These are phyloP conservation scores for Brachyhypopomus occidentalis DNA, from an alignment of 2,113 vertebrate species.

Conservation along the genomic window DNA sequence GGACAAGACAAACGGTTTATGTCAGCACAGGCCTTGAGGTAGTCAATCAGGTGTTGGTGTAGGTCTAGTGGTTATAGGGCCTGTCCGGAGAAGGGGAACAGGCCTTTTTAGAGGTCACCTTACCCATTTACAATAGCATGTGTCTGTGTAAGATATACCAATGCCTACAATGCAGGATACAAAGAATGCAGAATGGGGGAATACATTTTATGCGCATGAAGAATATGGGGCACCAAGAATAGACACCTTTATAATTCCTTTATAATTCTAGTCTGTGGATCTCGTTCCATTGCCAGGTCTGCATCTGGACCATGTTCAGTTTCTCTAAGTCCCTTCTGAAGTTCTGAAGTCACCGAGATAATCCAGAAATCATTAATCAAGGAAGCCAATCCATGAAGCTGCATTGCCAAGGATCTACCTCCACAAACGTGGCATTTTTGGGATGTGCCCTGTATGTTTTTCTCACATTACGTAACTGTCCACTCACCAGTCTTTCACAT, in stretches of 20 bases:
- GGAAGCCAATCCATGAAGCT: background rate
- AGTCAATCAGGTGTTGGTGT: conserved; percentile 11
- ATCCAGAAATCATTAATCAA: background rate
- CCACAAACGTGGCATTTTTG: background rate
- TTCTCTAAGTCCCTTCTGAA: background rate
- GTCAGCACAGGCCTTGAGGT: conserved; percentile 6
- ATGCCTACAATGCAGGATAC: background rate
- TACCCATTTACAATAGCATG: background rate
- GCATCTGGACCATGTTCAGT: background rate
- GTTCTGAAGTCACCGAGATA: background rate
- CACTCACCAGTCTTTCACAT: background rate
- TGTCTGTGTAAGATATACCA: conserved; percentile 21
- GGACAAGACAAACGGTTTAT: conserved; percentile 13
- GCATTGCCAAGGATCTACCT: background rate
- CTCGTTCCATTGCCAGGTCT: background rate
- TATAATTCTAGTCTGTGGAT: background rate
- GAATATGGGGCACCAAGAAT: background rate
- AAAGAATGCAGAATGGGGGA: background rate
- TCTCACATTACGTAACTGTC: background rate
- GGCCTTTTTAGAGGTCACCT: background rate
- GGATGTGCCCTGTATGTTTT: background rate
- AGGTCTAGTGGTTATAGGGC: background rate
- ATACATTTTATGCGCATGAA: background rate
- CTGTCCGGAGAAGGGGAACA: background rate
- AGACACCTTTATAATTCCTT: no score